Base-by-base conservation (phyloP, 2,888 invertebrate species). In the Malthinus seriepunctatus region DNA sequence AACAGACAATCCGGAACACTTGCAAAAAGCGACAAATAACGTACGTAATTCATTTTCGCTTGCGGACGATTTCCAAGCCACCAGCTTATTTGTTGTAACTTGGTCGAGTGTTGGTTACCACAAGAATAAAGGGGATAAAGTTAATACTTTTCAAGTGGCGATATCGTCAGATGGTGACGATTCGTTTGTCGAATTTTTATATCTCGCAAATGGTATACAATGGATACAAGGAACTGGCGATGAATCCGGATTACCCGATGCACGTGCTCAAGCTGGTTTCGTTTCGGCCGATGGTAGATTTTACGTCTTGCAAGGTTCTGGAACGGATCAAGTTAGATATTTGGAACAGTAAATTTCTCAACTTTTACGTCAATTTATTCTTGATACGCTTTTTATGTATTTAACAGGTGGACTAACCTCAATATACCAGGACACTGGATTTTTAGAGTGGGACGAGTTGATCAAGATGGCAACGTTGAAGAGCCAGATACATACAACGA, bases 181-280 rank as follows among this genome's bases (percentile, higher is more conserved):
- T 65, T 90, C 91, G 2, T 98, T 90, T 74, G 91, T 89, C 0
- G 88, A 95, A 71, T 85, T 97, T 65, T 81, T 95, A 56, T 99
- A 97, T 77, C 91, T 93, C 0, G 88, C 90, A 67, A 84, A 88
- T 59, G 93, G 93, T 1, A 88, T 99, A 51, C 91, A 95, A 74
- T 99, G 98, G 98, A 86, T 94, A 51, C 90, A 92, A 75, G 90
- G 90, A 47, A 88, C 89, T 57, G 83, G 86, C 0, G 88, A 89
- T 67, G 85, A 86, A n/a, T 83, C 86, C n/a, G 88, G 87, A 23
- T 75, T 91, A 45, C 91, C 92, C 0, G 96, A 97, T 73, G 93
- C 95, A 0, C 88, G 93, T 68, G 96, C 95, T 1, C 97, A 98
- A 79, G 95, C 91, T 50, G 97, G 97, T 2, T 90, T 98, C 69